phyloP scores from a whole-genome alignment of 2,113 vertebrate genomes.

The Rhodinocichla rosea region DNA sequence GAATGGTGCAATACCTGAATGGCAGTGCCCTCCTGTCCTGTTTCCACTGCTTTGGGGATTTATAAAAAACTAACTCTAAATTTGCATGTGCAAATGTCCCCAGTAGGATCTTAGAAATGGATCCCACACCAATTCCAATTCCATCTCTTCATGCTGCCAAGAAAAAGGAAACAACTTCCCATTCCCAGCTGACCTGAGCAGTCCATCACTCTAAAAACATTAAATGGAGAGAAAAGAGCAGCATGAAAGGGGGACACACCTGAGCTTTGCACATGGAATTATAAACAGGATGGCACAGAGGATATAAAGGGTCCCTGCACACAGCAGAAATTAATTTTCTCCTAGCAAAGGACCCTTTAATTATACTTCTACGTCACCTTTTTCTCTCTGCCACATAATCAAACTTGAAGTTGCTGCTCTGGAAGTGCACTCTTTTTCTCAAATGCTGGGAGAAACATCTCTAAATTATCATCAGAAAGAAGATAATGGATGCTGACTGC shows the following conservation, averaged over 20 bases:
- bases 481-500: slow-evolving; percentile 19
- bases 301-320: background rate
- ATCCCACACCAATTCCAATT: background rate
- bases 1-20: background rate
- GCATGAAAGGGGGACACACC: background rate
- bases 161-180: background rate
- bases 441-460: background rate
- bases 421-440: background rate
- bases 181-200: background rate
- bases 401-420: background rate
- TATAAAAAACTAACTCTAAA: background rate
- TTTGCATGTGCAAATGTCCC: background rate
- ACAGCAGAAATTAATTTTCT: slow-evolving; percentile 12
- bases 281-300: background rate
- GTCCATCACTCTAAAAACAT: background rate
- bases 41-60: background rate
- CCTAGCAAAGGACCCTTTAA: background rate
- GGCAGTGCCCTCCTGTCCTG: background rate
- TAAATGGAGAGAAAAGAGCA: background rate
- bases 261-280: background rate
- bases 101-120: background rate
- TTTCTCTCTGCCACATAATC: slow-evolving; percentile 1
- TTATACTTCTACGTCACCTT: background rate
- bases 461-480: slow-evolving; percentile 49
- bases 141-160: background rate